These are phyloP conservation scores for Caradrina clavipalpis DNA, from an alignment of 2,888 invertebrate genomes.

Conservation along the genomic window DNA sequence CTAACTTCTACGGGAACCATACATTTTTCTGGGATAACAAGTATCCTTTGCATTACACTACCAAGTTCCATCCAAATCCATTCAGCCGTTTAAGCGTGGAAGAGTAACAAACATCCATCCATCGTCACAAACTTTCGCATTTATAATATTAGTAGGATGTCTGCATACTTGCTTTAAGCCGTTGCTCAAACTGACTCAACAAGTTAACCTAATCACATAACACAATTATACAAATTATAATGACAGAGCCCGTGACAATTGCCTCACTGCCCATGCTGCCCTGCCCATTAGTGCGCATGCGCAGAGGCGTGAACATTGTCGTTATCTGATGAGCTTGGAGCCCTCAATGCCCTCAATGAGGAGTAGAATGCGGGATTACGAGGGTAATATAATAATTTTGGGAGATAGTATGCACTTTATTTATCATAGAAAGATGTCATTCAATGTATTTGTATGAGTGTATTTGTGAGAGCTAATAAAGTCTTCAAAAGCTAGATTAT, in stretches of 20 bases:
- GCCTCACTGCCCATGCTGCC: conserved; percentile 27
- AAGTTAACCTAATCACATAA: conserved; percentile 16
- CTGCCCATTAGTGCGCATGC: conserved; percentile 46
- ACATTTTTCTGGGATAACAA: no score
- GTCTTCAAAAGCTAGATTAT: no score
- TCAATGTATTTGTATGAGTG: not conserved
- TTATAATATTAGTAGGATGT: no score
- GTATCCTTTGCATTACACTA: no score
- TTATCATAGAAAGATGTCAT: not conserved
- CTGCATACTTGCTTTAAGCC: no score
- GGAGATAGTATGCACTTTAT: not conserved
- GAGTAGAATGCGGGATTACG: conserved; percentile 41
- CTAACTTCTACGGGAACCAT: no score
- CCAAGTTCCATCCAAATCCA: no score
- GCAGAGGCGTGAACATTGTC: conserved; percentile 61
- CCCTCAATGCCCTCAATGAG: conserved; percentile 15
- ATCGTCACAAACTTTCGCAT: no score
- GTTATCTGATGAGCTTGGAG: conserved; percentile 59
- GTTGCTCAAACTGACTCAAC: not conserved
- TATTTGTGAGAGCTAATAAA: no score
- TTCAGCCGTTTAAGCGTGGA: no score
- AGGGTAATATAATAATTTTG: conserved; percentile 18
- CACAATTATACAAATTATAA: conserved; percentile 60
- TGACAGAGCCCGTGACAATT: conserved; percentile 52
- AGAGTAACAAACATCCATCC: no score